Evolutionary conservation across 2,888 invertebrate genomes (phyloP), one percentile per base, ranked within the genome.

Genomic region (Helleia helle): DNA sequence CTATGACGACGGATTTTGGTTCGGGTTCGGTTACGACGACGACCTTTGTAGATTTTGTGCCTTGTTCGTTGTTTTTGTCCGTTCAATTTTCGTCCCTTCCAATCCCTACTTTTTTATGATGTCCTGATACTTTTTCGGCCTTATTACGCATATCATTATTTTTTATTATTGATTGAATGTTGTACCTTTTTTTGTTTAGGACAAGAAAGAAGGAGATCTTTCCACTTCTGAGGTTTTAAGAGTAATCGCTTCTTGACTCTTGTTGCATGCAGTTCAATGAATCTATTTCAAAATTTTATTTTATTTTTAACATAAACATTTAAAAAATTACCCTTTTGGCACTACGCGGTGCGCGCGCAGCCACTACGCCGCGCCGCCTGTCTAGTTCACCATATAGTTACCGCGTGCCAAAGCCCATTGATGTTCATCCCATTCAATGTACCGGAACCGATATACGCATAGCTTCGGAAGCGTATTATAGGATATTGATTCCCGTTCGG

Each of bases 121-220:
- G 47, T 61, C 86, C 84, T 84, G 62, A 61, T 80, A 80, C 74
- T 66, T 71, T 67, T 71, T 73, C 75, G 77, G 74, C 81, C 81
- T 84, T 84, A 83, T 86, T 85, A 85, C 85, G 86, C 85, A 85
- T 85, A 83, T 83, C 77, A 83, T 85, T 83, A 79, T 61, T 56
- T 42, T 48, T 42, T 31, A 11, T 14, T 22, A n/a, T n/a, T n/a
- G n/a, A n/a, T n/a, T n/a, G n/a, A n/a, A n/a, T n/a, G n/a, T n/a
- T n/a, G n/a, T n/a, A n/a, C n/a, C n/a, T n/a, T n/a, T n/a, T n/a
- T n/a, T n/a, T n/a, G n/a, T n/a, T n/a, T n/a, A n/a, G n/a, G n/a
- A n/a, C n/a, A n/a, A n/a, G n/a, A n/a, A n/a, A n/a, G n/a, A n/a
- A n/a, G n/a, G n/a, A n/a, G n/a, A n/a, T n/a, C n/a, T n/a, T n/a